phyloP scores from a whole-genome alignment of 2,113 vertebrate species.

The Rhineura floridana region DNA sequence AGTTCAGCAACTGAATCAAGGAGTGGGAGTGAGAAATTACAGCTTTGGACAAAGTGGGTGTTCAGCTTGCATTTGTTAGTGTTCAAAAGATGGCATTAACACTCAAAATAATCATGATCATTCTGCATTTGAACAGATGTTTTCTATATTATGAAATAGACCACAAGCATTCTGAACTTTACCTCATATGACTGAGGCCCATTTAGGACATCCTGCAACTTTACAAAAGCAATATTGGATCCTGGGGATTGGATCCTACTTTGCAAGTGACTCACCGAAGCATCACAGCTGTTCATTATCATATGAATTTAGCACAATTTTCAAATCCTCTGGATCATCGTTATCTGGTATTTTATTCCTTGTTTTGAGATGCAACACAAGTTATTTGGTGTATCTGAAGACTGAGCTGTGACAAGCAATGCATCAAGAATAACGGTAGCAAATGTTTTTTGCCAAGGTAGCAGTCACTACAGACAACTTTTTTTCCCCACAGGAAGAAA shows the following conservation, averaged over 20 bases:
- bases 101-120: conserved; percentile 23
- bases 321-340: conserved; percentile 71
- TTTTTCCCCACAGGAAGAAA: neutral
- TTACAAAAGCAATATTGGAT: conserved; percentile 70
- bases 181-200: conserved; percentile 44
- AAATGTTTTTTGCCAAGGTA: conserved; percentile 53
- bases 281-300: conserved; percentile 81
- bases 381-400: conserved; percentile 76
- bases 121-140: neutral
- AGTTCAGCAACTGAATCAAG: conserved; percentile 41
- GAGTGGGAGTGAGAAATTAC: neutral
- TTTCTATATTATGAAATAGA: conserved; percentile 28
- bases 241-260: conserved; percentile 73
- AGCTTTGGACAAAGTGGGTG: conserved; percentile 19
- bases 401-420: conserved; percentile 68
- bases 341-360: conserved; percentile 72
- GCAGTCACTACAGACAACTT: conserved; percentile 24
- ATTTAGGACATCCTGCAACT: conserved; percentile 61
- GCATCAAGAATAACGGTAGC: conserved; percentile 66
- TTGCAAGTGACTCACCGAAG: conserved; percentile 70
- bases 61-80: conserved; percentile 19
- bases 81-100: conserved; percentile 39
- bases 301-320: conserved; percentile 80
- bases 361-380: conserved; percentile 67
- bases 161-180: neutral